Base-by-base conservation (phyloP, 2,113 vertebrate genomes). In the Paramisgurnus dabryanus region DNA sequence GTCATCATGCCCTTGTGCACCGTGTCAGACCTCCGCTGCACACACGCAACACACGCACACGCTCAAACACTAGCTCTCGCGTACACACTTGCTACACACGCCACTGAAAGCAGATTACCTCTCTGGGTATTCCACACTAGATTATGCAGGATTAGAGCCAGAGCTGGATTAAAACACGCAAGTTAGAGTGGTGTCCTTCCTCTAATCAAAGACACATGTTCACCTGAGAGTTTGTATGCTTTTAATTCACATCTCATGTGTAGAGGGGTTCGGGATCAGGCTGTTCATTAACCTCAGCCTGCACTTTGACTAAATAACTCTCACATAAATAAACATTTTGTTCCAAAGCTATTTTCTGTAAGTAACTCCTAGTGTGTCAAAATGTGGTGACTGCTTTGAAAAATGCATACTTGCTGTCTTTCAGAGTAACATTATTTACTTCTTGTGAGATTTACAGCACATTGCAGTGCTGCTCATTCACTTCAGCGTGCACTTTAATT, bases 41-140 rank as follows among this genome's bases (percentile, higher is more conserved):
- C 43, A 85, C 49, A 82, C 71, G 70, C 57, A 60, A 71, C 66
- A 84, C 74, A 74, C 63, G 45, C 41, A 55, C 61, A 41, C 49
- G 22, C 58, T 71, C 57, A 83, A 67, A 83, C 82, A 80, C 82
- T 43, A 4, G 66, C 18, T 17, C 15, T 57, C 9, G 63, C 34
- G 4, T 66, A 55, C 74, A 77, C 47, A 11, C 45, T 55, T 22
- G 12, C 63, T 65, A 77, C 74, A 72, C 72, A 80, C 58, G 55
- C 86, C 86, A 87, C 86, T 89, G 85, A 92, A 92, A 92, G 90
- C 91, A 87, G 90, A 90, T 93, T 93, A 93, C 87, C 87, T 90
- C 86, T 79, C 87, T 68, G 74, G 77, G 80, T 80, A 74, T 85
- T 85, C 81, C 81, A 83, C 81, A 83, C 73, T 74, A 85, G 81